Conservation (phyloP, 2,888 invertebrate genomes). For the Megamerina dolium region DNA sequence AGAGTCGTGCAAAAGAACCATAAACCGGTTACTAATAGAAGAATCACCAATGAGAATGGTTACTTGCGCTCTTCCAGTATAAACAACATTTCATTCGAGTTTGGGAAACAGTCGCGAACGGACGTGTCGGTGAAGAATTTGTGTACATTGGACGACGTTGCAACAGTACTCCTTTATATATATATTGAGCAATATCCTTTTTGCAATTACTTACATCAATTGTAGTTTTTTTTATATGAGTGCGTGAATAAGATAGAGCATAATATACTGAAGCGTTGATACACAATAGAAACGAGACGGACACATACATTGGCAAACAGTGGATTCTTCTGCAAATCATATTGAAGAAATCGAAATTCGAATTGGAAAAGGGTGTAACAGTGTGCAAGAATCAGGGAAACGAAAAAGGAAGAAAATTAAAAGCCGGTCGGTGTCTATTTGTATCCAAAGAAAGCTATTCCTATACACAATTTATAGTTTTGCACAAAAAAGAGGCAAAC, state of each 20-base stretch:
- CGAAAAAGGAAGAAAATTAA: neutral
- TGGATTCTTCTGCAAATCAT: no score
- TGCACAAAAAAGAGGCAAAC: neutral
- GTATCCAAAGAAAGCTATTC: no score
- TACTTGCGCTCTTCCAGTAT: no score
- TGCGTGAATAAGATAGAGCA: neutral
- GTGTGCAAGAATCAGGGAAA: neutral
- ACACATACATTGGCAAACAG: no score
- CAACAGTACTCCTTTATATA: neutral
- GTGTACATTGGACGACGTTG: neutral
- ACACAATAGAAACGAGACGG: no score
- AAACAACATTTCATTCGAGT: conserved; percentile 36
- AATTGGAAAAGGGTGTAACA: neutral
- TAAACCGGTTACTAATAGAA: no score
- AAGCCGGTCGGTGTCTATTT: neutral
- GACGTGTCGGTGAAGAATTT: conserved; percentile 24
- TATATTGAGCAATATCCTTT: conserved; percentile 4
- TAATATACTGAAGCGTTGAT: neutral
- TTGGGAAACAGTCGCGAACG: conserved; percentile 39
- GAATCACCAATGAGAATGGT: no score
- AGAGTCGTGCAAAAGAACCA: no score
- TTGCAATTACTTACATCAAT: no score
- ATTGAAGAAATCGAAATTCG: neutral
- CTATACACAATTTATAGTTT: no score
- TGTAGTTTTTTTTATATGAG: no score